Percentiles rank a stretch among this genome's conserved stretches.
Evolutionary conservation across 2,888 invertebrate genomes (phyloP).

Genomic region (Anthophora plumipes): DNA sequence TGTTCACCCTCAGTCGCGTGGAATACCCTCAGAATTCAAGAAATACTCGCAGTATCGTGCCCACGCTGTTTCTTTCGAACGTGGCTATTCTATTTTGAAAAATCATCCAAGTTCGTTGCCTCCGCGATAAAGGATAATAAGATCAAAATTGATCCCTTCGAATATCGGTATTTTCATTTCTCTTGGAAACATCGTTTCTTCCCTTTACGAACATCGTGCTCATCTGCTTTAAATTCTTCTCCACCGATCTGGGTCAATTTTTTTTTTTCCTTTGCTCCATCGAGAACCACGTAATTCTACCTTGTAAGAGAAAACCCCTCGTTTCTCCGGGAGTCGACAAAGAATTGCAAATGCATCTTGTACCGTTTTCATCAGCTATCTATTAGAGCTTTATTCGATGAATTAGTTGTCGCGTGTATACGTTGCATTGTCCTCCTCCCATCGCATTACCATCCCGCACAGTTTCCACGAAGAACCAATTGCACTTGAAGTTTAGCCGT

Average conservation of each 20-base stretch:
- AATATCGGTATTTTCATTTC: background rate
- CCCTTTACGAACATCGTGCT: background rate
- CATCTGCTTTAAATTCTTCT: background rate
- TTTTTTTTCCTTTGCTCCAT: background rate
- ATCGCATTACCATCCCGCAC: background rate
- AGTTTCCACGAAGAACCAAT: conserved; percentile 27
- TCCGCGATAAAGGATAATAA: background rate
- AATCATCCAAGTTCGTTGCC: conserved; percentile 21
- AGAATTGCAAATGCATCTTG: background rate
- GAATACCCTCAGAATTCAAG: conserved; percentile 68
- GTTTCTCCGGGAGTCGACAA: background rate
- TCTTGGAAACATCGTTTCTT: background rate
- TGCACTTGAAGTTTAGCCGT: conserved; percentile 24
- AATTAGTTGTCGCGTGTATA: conserved; percentile 22
- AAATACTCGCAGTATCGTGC: conserved; percentile 57
- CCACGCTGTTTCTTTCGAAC: conserved; percentile 44
- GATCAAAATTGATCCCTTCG: background rate
- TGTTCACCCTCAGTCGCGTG: conserved; percentile 63
- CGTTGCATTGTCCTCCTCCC: background rate
- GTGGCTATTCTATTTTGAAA: conserved; percentile 41
- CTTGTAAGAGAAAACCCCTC: background rate
- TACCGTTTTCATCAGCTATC: background rate
- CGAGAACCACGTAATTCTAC: conserved; percentile 3
- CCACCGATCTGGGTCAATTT: conserved; percentile 11
- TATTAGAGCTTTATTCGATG: conserved; percentile 21